Percentiles rank a stretch among this genome's conserved stretches.
phyloP scores from a whole-genome alignment of 2,113 vertebrate species.

The Lophura nycthemera region DNA sequence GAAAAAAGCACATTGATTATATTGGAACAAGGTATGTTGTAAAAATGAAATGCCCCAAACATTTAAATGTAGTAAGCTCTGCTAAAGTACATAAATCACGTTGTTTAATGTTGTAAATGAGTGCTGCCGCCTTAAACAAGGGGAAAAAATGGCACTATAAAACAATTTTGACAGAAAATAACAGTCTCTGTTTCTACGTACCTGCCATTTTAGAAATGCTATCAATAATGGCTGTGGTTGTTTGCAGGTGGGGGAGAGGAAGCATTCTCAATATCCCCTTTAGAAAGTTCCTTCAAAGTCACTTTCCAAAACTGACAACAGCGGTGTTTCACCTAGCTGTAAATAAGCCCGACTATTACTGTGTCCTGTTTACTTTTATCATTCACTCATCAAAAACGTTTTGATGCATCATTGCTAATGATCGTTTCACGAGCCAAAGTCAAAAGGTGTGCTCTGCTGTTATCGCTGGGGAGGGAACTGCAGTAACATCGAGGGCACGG shows the following conservation, averaged over 20 bases:
- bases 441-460: background rate
- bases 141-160: constrained; percentile 76
- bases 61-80: constrained; percentile 79
- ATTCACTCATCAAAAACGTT: constrained; percentile 76
- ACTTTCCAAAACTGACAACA: constrained; percentile 70
- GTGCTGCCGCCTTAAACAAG: constrained; percentile 76
- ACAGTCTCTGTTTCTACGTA: constrained; percentile 56
- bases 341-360: constrained; percentile 78
- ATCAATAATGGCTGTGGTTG: constrained; percentile 78
- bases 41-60: constrained; percentile 80
- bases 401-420: constrained; percentile 63
- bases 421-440: constrained; percentile 37
- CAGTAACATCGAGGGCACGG: background rate
- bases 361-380: constrained; percentile 77
- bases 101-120: constrained; percentile 78
- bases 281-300: constrained; percentile 83
- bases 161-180: constrained; percentile 77
- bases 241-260: constrained; percentile 64
- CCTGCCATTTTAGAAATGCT: constrained; percentile 68
- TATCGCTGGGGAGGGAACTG: constrained; percentile 6
- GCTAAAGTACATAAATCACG: constrained; percentile 79
- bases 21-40: constrained; percentile 79
- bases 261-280: constrained; percentile 60
- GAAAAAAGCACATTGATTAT: constrained; percentile 77
- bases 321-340: constrained; percentile 35